Base-by-base conservation (phyloP, 2,797 vertebrate genomes). In the Florisuga fusca region DNA sequence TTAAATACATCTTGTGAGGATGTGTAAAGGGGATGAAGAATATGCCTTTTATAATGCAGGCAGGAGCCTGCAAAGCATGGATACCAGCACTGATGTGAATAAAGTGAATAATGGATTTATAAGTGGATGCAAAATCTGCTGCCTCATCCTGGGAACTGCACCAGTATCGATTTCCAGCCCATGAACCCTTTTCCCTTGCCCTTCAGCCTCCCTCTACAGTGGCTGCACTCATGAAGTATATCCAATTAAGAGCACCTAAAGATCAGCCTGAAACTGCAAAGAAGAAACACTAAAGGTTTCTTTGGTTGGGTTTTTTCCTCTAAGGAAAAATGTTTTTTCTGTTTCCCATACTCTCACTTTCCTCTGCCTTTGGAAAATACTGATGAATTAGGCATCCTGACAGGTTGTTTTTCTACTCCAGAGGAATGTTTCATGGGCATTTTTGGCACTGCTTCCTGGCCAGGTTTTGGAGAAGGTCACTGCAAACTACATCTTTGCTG, bases 81-180 rank as follows among this genome's bases (percentile, higher is more conserved):
- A 29, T 73, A 69, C 58, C 66, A 75, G 57, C 87, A 71, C 25
- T 55, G 36, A 34, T 38, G 69, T 67, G 84, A 93, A 53, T 87
- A 93, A 34, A 34, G 69, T 67, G 84, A 93, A 53, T 87, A 93
- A 95, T 84, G 86, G 90, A 51, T 48, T 72, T 61, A 4, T 9
- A 85, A 75, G 79, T 23, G 27, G 87, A 84, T 75, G 79, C 72
- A 78, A 76, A 72, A 89, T 53, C 77, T 89, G 89, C 93, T 91
- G 95, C 79, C 73, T 95, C 95, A 94, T 78, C 73, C 76, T 20
- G 50, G 79, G 79, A 82, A 68, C 61, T 26, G 87, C 79, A 86
- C 53, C 19, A 2, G 21, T 95, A 96, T 91, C 84, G 95, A 96
- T 96, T 88, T 92, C 48, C 91, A 88, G 94, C 87, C 92, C 91